Conservation (phyloP, 2,113 vertebrate species). For the Caranx ignobilis region DNA sequence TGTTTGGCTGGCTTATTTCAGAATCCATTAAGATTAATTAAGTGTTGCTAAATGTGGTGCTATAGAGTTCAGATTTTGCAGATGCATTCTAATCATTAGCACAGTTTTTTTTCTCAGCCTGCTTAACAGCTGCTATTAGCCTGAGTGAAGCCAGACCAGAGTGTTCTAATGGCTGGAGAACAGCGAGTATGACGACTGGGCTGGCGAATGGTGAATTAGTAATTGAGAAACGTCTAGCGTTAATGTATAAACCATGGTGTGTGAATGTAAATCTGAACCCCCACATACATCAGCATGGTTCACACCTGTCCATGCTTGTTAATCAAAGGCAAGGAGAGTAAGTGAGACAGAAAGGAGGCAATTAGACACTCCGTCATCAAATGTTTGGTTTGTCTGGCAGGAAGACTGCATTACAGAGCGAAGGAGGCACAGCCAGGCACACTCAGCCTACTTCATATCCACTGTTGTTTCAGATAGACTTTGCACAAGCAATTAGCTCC, state of each 20-base stretch:
- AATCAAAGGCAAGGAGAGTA: conserved; percentile 57
- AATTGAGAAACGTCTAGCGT: conserved; percentile 46
- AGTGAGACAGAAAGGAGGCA: conserved; percentile 66
- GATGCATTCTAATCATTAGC: conserved; percentile 79
- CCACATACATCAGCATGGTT: conserved; percentile 16
- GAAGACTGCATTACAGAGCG: conserved; percentile 58
- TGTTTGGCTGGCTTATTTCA: conserved; percentile 79
- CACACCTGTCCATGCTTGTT: conserved; percentile 67
- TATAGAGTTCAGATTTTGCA: conserved; percentile 71
- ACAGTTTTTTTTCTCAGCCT: conserved; percentile 66
- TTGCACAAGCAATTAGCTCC: conserved; percentile 80
- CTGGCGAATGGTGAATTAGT: conserved; percentile 45
- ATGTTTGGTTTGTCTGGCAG: conserved; percentile 78
- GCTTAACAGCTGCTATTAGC: conserved; percentile 76
- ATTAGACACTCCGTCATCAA: conserved; percentile 79
- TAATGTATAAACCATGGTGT: conserved; percentile 50
- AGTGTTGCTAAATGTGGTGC: conserved; percentile 76
- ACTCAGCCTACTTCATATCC: conserved; percentile 67
- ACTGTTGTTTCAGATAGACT: conserved; percentile 69
- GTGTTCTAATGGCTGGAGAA: conserved; percentile 70
- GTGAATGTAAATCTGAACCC: conserved; percentile 54
- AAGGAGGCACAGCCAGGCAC: conserved; percentile 50
- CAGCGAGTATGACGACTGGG: conserved; percentile 42
- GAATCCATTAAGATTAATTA: conserved; percentile 85
- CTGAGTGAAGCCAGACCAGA: conserved; percentile 62